These are phyloP conservation scores for Hetaerina titia DNA, from an alignment of 2,888 invertebrate species.

Conservation along the genomic window DNA sequence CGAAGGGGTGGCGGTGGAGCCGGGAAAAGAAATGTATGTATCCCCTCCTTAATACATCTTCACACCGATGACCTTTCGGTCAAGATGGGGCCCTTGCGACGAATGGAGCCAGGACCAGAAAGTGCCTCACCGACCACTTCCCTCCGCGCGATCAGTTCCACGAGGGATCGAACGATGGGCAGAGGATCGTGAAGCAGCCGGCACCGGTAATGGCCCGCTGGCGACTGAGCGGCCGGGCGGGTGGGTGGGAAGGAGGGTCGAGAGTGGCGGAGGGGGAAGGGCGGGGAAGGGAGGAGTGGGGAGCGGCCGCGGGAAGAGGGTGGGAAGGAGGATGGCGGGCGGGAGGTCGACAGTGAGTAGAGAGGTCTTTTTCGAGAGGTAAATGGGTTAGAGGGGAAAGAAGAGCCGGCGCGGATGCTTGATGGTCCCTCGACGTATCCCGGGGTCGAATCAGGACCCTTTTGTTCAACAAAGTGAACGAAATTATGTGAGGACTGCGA, in stretches of 20 bases:
- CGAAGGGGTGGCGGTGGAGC: constrained; percentile 10
- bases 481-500: neutral
- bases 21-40: neutral
- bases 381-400: neutral
- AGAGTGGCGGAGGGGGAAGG: neutral
- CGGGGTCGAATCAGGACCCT: neutral
- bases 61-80: neutral
- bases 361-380: neutral
- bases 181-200: neutral
- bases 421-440: no score
- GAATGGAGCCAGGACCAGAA: neutral
- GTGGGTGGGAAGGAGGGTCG: neutral
- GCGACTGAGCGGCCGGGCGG: constrained; percentile 36
- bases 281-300: neutral
- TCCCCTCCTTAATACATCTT: neutral
- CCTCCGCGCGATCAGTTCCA: neutral
- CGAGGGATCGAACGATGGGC: neutral
- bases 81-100: neutral
- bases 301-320: neutral
- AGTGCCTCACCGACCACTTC: neutral
- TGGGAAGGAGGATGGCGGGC: neutral
- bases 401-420: no score
- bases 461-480: neutral
- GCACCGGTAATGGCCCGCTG: neutral
- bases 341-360: neutral